Evolutionary conservation across 2,888 invertebrate genomes (phyloP).

Genomic region (Lasioglossum pauxillum): DNA sequence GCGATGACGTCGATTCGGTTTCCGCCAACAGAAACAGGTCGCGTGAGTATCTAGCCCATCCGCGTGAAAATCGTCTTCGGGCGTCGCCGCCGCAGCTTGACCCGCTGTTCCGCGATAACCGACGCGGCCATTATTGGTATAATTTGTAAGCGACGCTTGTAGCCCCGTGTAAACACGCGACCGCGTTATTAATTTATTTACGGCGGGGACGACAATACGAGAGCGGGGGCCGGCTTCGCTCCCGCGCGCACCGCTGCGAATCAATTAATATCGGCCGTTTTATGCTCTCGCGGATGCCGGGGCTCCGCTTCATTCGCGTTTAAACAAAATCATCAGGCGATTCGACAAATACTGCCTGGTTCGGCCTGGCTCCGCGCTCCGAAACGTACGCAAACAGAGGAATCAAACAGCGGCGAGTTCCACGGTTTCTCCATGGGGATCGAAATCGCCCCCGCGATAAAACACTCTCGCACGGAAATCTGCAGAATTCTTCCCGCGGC

Average conservation of each 20-base stretch:
- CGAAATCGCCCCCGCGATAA: neutral
- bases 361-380: conserved; percentile 18
- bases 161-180: conserved; percentile 61
- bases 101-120: conserved; percentile 38
- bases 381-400: conserved; percentile 61
- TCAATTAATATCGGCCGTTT: conserved; percentile 68
- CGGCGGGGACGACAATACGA: conserved; percentile 43
- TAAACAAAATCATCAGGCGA: conserved; percentile 67
- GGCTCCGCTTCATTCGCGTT: conserved; percentile 47
- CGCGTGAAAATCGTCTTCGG: conserved; percentile 2
- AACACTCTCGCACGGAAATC: no score
- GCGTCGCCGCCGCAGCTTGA: neutral
- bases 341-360: conserved; percentile 54
- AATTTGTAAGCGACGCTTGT: conserved; percentile 68
- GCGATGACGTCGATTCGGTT: neutral
- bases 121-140: conserved; percentile 53
- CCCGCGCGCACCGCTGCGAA: conserved; percentile 45
- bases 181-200: conserved; percentile 72
- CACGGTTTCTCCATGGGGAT: conserved; percentile 39
- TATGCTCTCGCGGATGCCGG: conserved; percentile 47
- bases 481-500: conserved; percentile 12
- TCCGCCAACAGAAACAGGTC: neutral
- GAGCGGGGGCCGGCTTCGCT: neutral
- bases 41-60: neutral
- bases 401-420: conserved; percentile 51